A percentile compares a stretch with the other conserved stretches of the same genome.
phyloP scores from a whole-genome alignment of 2,797 vertebrate species.

The Nyctibius grandis region DNA sequence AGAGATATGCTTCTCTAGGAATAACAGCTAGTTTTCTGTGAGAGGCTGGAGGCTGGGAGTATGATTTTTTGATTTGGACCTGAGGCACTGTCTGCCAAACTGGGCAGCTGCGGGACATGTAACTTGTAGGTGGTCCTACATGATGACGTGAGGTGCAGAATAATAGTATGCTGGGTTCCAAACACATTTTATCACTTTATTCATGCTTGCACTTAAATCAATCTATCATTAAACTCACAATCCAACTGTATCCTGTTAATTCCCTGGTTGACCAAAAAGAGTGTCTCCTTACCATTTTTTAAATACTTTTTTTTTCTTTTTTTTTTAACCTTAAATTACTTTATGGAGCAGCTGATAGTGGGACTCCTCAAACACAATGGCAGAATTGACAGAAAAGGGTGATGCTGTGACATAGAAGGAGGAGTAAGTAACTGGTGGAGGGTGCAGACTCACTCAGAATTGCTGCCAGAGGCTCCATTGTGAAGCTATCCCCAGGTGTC shows the following conservation, averaged over 20 bases:
- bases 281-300: not conserved
- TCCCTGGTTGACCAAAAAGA: not conserved
- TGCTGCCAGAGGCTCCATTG: not conserved
- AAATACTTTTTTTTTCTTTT: not conserved
- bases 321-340: not conserved
- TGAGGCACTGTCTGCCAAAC: not conserved
- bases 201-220: not conserved
- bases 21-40: not conserved
- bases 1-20: not conserved
- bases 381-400: not conserved
- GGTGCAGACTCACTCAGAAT: not conserved
- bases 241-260: not conserved
- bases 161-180: not conserved
- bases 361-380: not conserved
- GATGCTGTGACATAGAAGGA: not conserved
- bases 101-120: not conserved
- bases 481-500: not conserved
- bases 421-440: not conserved
- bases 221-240: not conserved
- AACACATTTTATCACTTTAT: not conserved
- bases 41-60: not conserved
- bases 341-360: not conserved
- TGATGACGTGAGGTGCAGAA: not conserved
- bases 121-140: not conserved
- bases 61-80: not conserved